A percentile compares a stretch with the other conserved stretches of the same genome.
Evolutionary conservation across 2,113 vertebrate genomes (phyloP).

Genomic region (Myotis lucifugus): DNA sequence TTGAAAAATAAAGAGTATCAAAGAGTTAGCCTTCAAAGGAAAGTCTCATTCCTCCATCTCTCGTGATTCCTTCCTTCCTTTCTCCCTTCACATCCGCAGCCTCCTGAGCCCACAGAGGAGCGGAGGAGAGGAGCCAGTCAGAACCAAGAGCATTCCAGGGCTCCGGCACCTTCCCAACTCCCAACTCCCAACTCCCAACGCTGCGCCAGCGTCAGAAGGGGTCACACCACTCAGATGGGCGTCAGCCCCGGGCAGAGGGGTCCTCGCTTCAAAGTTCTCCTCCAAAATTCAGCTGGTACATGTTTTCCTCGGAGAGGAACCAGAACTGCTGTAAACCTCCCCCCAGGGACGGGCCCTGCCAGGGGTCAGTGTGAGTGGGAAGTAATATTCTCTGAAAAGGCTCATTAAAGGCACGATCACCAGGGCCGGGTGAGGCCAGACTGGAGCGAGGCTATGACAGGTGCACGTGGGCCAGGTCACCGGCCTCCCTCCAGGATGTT

Average conservation of each 20-base stretch:
- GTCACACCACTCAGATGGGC: background rate
- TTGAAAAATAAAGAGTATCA: background rate
- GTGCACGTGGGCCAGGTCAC: background rate
- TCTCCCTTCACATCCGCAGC: background rate
- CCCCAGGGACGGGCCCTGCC: background rate
- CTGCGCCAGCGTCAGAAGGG: background rate
- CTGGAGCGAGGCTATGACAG: background rate
- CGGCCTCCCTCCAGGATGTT: background rate
- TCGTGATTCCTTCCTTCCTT: background rate
- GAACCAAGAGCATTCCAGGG: background rate
- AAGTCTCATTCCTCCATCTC: background rate
- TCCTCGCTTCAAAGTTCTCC: background rate
- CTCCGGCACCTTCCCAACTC: background rate
- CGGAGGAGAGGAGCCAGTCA: background rate
- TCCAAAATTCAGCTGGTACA: background rate
- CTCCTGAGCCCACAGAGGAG: background rate
- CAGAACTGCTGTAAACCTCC: too few relatives aligned
- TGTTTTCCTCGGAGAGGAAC: too few relatives aligned
- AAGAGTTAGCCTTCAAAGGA: background rate
- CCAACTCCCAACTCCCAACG: background rate
- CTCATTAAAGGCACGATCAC: fast-evolving
- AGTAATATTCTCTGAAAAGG: background rate
- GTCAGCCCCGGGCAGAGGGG: background rate
- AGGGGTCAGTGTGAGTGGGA: background rate
- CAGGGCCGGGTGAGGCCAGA: background rate